Percentiles rank a stretch among this genome's conserved stretches.
Evolutionary conservation across 2,113 vertebrate genomes (phyloP).

Genomic region (Apteryx mantelli): DNA sequence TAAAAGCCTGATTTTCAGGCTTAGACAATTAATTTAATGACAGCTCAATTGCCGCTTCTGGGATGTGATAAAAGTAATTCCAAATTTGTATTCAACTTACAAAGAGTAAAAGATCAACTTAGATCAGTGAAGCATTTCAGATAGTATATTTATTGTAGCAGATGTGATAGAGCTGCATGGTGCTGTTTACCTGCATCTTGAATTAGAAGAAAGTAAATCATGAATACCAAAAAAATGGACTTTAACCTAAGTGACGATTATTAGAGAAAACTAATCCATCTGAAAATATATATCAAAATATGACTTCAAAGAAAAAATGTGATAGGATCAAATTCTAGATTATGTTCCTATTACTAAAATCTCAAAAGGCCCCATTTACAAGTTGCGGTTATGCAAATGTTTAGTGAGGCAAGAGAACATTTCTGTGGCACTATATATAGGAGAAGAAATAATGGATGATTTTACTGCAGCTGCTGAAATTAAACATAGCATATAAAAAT

Average conservation of each 20-base stretch:
- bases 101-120: neutral
- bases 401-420: conserved; percentile 16
- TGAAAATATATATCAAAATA: neutral
- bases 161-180: neutral
- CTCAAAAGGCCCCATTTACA: conserved; percentile 6
- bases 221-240: neutral
- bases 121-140: conserved; percentile 2
- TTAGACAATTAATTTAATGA: neutral
- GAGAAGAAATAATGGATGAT: neutral
- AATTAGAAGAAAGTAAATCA: conserved; percentile 33
- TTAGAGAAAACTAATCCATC: neutral
- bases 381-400: conserved; percentile 24
- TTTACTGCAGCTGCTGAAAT: conserved; percentile 7
- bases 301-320: neutral
- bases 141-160: neutral
- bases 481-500: neutral
- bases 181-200: neutral
- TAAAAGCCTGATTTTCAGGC: neutral
- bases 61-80: neutral
- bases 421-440: neutral
- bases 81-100: conserved; percentile 41
- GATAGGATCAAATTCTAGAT: neutral
- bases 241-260: neutral
- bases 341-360: neutral
- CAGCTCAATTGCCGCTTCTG: neutral